A percentile compares a stretch with the other conserved stretches of the same genome.
phyloP scores from a whole-genome alignment of 1,140 invertebrate genomes.

The Brachionus angularis region DNA sequence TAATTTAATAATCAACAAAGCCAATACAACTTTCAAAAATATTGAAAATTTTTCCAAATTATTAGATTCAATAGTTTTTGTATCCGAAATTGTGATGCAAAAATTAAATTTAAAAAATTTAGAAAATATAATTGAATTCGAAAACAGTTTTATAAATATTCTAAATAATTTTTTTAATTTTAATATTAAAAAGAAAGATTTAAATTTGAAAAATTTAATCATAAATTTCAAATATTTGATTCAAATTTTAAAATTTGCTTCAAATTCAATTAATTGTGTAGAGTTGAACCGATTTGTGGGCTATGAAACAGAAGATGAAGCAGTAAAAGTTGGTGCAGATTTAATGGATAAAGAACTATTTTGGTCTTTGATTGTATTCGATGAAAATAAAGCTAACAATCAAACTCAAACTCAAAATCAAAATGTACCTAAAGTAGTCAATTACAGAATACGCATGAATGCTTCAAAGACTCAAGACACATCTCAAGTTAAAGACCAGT shows the following conservation, averaged over 20 bases:
- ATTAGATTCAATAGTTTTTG: background rate
- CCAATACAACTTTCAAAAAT: conserved; percentile 50
- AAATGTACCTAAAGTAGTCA: background rate
- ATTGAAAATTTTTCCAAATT: conserved; percentile 12
- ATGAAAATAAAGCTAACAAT: background rate
- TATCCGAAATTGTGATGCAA: background rate
- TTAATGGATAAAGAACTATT: conserved; percentile 13
- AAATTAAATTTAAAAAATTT: background rate
- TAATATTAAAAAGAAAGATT: background rate
- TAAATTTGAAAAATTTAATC: background rate
- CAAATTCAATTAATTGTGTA: conserved; percentile 7
- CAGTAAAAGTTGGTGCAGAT: background rate
- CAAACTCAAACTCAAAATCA: background rate
- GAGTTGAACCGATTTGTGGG: conserved; percentile 19
- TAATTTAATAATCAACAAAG: conserved; percentile 22
- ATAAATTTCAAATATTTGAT: conserved; percentile 9
- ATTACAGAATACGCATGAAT: conserved; percentile 35
- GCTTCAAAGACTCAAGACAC: conserved; percentile 15
- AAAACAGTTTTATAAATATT: conserved; percentile 1
- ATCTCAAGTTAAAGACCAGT: background rate
- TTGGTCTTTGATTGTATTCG: conserved; percentile 6
- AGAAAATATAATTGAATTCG: background rate
- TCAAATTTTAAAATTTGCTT: conserved; percentile 7
- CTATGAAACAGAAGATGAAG: conserved; percentile 11
- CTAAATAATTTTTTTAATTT: no score